Percentiles rank a stretch among this genome's conserved stretches.
Evolutionary conservation across 2,888 invertebrate species (phyloP).

Genomic region (Pammene aurita): DNA sequence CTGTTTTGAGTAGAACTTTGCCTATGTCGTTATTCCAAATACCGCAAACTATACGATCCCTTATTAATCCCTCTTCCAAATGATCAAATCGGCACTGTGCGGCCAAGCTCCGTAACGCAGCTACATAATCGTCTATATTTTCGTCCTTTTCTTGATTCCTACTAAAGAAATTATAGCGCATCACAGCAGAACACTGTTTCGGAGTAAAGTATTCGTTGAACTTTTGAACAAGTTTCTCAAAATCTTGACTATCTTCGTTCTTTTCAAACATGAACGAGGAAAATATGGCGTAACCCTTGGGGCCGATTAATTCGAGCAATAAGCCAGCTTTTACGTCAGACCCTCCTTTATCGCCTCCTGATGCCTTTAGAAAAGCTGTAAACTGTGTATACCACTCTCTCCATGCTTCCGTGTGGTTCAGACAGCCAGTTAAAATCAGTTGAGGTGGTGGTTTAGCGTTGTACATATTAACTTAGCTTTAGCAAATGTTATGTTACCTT

Average conservation of each 20-base stretch:
- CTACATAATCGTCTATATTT: conserved; percentile 30
- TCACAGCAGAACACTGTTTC: background rate
- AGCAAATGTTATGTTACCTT: background rate
- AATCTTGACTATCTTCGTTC: conserved; percentile 14
- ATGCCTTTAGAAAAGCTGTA: conserved; percentile 10
- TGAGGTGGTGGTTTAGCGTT: conserved; percentile 12
- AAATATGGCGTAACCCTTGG: conserved; percentile 18
- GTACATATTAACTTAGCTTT: conserved; percentile 9
- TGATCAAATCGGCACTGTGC: conserved; percentile 18
- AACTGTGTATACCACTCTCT: conserved; percentile 18
- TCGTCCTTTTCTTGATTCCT: conserved; percentile 18
- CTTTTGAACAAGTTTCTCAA: conserved; percentile 15
- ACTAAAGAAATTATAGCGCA: conserved; percentile 19
- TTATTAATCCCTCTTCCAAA: conserved; percentile 25
- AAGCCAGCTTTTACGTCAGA: conserved; percentile 16
- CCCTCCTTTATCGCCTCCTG: conserved; percentile 11
- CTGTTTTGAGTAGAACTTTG: conserved; percentile 4
- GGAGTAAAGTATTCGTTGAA: conserved; percentile 18
- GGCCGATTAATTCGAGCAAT: conserved; percentile 19
- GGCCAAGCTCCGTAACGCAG: conserved; percentile 2
- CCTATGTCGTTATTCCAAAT: conserved; percentile 8
- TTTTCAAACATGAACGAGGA: conserved; percentile 20
- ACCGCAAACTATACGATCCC: conserved; percentile 22
- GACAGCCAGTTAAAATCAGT: conserved; percentile 7
- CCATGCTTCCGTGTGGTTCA: conserved; percentile 1